These are phyloP conservation scores for Branchellion lobata DNA, from an alignment of 2,888 invertebrate species.

Conservation along the genomic window DNA sequence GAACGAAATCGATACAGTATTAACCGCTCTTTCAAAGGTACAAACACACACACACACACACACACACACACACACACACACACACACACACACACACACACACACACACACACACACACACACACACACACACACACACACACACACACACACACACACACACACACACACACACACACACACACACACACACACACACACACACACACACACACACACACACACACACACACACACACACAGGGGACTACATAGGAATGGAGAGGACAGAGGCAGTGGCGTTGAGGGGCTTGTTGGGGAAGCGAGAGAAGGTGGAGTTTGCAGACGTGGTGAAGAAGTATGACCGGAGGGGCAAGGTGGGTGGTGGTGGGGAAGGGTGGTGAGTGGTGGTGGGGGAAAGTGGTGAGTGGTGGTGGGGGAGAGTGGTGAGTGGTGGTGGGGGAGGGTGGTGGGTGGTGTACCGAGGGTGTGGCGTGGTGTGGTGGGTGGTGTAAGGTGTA, in stretches of 20 bases:
- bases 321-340: slow-evolving; percentile 70
- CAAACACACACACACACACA: too few species aligned
- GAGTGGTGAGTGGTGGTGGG: not conserved
- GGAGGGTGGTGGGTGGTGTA: not conserved
- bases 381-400: not conserved
- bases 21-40: slow-evolving; percentile 68
- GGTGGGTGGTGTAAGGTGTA: too few species aligned
- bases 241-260: slow-evolving; percentile 72
- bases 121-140: slow-evolving; percentile 52
- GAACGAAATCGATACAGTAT: slow-evolving; percentile 69
- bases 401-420: not conserved
- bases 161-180: slow-evolving; percentile 52
- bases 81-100: slow-evolving; percentile 52
- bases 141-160: slow-evolving; percentile 52
- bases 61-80: slow-evolving; percentile 52
- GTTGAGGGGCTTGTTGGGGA: slow-evolving; percentile 65
- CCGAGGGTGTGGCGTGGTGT: not conserved
- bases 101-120: slow-evolving; percentile 52
- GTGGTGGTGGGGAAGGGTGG: slow-evolving; percentile 4
- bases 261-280: slow-evolving; percentile 66
- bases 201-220: not conserved
- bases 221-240: not conserved
- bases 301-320: slow-evolving; percentile 70
- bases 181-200: too few species aligned
- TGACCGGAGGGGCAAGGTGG: slow-evolving; percentile 70